Conservation (phyloP, 92 coral and sea anemone genomes). For the Chrysogorgia sp. region DNA sequence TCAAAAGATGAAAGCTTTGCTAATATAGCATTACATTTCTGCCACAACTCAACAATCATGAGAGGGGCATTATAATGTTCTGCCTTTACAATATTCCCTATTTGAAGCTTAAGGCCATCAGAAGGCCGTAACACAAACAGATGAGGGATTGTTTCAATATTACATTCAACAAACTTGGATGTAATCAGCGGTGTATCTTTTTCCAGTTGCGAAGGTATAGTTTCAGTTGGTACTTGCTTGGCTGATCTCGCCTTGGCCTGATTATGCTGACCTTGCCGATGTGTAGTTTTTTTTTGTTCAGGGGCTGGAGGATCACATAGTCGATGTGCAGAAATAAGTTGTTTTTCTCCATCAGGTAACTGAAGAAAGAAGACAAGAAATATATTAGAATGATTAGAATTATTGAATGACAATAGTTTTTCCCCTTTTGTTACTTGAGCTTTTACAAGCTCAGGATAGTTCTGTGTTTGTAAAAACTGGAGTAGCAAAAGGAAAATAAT, state of each 20-base stretch:
- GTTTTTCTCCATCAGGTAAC: conserved; percentile 32
- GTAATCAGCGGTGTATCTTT: not conserved
- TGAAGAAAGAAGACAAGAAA: not conserved
- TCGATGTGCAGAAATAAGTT: conserved; percentile 4
- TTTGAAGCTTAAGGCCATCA: conserved; percentile 42
- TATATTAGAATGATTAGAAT: not conserved
- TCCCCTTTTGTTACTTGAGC: no score
- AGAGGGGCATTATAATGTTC: conserved; percentile 34
- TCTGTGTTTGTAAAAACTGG: no score
- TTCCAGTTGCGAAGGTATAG: not conserved
- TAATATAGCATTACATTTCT: conserved; percentile 22
- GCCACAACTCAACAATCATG: conserved; percentile 31
- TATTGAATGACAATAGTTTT: no score
- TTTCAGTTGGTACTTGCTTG: not conserved
- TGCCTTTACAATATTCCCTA: conserved; percentile 36
- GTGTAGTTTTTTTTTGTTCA: conserved; percentile 16
- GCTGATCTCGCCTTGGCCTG: conserved; percentile 3
- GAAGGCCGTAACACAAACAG: conserved; percentile 21
- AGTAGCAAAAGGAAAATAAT: no score
- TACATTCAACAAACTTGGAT: conserved; percentile 17
- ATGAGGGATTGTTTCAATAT: conserved; percentile 10
- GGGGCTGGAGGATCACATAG: conserved; percentile 19
- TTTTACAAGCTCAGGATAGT: no score
- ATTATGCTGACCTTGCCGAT: conserved; percentile 7
- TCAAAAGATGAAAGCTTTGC: conserved; percentile 29